Base-by-base conservation (phyloP, 1,140 invertebrate genomes). In the Kradibia gibbosae region DNA sequence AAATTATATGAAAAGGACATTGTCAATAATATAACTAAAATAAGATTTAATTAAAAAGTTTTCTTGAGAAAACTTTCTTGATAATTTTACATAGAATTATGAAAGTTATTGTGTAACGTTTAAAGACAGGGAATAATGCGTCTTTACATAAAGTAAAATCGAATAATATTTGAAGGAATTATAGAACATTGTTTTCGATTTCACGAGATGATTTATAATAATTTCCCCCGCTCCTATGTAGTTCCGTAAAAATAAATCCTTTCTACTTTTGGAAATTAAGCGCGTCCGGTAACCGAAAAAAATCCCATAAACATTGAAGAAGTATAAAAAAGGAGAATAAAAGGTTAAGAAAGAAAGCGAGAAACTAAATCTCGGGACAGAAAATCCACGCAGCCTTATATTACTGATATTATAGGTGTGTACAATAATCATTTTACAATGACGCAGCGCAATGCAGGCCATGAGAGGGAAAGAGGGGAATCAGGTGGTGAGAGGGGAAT, bases 351-450 rank as follows among this genome's bases (percentile, higher is more conserved):
- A 72, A 20, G 22, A 50, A 72, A 50, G n/a, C 20, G 20, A 53
- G 50, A 74, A 55, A 57, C 15, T 73, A 73, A 74, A 57, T 31
- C 0, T 5, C 5, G 3, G 31, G 60, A 65, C 31, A 65, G 60
- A 65, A 65, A 28, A 36, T 65, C 4, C 3, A 65, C 7, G 60
- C 28, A 73, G 28, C 39, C 50, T n/a, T 34, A 28, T 50, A 45
- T 72, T 42, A 65, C 50, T 13, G 7, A 45, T 72, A 45, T 72
- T 42, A 65, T 36, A 65, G 31, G 70, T 25, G 20, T 55, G 50
- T 55, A 31, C 72, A 36, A 55, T n/a, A 55, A 74, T 74, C 17
- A 74, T 74, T 74, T 17, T 39, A 50, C 72, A 74, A 55, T 36
- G 53, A 74, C 4, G 31, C 31, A 20, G 22, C 28, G 3, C 17